These are phyloP conservation scores for Sipha flava DNA, from an alignment of 1,140 invertebrate genomes.

Conservation along the genomic window DNA sequence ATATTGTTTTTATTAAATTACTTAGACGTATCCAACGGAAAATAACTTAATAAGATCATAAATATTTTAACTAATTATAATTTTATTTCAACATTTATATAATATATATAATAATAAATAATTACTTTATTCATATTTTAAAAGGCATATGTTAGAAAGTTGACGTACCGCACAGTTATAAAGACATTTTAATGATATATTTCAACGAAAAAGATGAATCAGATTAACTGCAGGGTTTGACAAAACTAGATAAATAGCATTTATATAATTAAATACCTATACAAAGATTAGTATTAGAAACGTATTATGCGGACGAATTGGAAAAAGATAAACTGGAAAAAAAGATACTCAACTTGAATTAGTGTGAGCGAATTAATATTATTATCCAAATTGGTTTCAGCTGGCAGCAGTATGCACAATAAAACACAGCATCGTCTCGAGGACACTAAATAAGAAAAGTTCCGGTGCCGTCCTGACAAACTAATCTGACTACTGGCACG, in stretches of 20 bases:
- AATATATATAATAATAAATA: no score
- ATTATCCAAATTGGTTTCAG: conserved; percentile 22
- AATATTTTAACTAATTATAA: no score
- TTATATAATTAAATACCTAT: not conserved
- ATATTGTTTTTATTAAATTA: no score
- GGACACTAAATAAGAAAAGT: conserved; percentile 28
- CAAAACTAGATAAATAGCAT: not conserved
- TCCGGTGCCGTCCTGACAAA: not conserved
- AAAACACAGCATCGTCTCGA: conserved; percentile 23
- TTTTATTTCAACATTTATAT: no score
- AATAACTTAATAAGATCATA: no score
- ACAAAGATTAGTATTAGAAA: not conserved
- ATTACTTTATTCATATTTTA: no score
- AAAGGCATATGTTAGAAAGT: no score
- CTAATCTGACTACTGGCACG: conserved; percentile 26
- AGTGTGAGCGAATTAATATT: conserved; percentile 7
- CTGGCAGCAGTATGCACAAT: not conserved
- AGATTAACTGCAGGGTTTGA: not conserved
- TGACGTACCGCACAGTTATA: no score
- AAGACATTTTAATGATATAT: not conserved
- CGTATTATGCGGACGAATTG: not conserved
- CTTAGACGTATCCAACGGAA: no score
- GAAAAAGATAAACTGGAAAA: not conserved
- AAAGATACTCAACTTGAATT: not conserved
- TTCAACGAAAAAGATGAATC: not conserved